Conservation (phyloP, 2,113 vertebrate species). For the Paedocypris sp. region DNA sequence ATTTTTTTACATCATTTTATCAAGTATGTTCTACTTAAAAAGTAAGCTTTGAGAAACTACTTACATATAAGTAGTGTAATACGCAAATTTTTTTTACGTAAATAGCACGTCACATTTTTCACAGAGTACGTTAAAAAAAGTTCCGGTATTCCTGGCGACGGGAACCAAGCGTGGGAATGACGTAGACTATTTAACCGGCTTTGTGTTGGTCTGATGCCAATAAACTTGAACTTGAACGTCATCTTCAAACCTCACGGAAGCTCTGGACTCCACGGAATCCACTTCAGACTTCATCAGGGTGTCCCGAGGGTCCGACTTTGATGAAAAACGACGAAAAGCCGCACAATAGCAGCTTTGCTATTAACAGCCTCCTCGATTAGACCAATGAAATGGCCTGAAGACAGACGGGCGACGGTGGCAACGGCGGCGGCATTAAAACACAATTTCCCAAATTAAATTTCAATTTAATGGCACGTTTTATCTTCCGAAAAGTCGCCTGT, state of each 20-base stretch:
- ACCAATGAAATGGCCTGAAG: conserved; percentile 58
- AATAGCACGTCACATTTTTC: too few species aligned
- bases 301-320: conserved; percentile 27
- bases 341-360: conserved; percentile 47
- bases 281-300: neutral
- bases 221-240: too few species aligned
- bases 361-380: conserved; percentile 63
- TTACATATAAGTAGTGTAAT: too few species aligned
- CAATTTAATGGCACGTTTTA: conserved; percentile 60
- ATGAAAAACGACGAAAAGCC: conserved; percentile 50
- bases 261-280: neutral
- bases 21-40: too few species aligned
- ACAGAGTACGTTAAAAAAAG: too few species aligned
- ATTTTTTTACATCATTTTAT: too few species aligned
- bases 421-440: conserved; percentile 58
- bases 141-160: too few species aligned
- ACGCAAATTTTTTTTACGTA: too few species aligned
- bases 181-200: too few species aligned
- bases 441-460: conserved; percentile 63
- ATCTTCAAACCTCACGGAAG: neutral
- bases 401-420: conserved; percentile 47
- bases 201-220: too few species aligned
- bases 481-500: conserved; percentile 56
- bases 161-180: too few species aligned
- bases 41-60: too few species aligned